These are phyloP conservation scores for Galerucella pusilla DNA, from an alignment of 2,888 invertebrate genomes.

Conservation along the genomic window DNA sequence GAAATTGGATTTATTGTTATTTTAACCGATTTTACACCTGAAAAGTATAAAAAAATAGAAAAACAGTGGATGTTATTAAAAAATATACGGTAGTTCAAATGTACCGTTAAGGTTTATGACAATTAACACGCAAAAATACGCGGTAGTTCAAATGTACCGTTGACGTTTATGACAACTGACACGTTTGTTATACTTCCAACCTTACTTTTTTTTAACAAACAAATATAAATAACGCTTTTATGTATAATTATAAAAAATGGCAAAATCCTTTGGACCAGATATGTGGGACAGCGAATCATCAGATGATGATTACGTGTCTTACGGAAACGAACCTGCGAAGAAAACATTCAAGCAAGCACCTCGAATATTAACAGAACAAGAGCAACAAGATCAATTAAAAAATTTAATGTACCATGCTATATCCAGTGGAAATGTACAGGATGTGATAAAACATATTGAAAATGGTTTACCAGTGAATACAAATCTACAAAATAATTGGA, in stretches of 20 bases:
- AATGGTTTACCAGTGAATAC: conserved; percentile 63
- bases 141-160: not conserved
- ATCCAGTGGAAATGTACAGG: conserved; percentile 43
- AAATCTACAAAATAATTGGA: conserved; percentile 70
- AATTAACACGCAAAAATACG: not conserved
- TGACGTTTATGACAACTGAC: not conserved
- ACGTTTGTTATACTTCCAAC: not conserved
- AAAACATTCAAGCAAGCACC: conserved; percentile 22
- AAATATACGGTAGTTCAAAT: conserved; percentile 1
- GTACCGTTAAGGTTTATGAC: no score
- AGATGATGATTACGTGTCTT: conserved; percentile 39
- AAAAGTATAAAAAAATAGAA: conserved; percentile 38
- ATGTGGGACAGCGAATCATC: conserved; percentile 15
- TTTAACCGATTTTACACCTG: conserved; percentile 71
- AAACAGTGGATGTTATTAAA: not conserved
- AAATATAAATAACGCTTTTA: not conserved
- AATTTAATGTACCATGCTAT: conserved; percentile 47
- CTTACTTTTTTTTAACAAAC: not conserved
- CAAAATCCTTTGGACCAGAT: conserved; percentile 32
- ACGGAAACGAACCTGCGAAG: conserved; percentile 17
- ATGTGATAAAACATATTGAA: conserved; percentile 51
- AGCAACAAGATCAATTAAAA: conserved; percentile 39
- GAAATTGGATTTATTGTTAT: conserved; percentile 74
- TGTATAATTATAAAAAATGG: conserved; percentile 15
- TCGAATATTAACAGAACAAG: conserved; percentile 40